Percentiles rank a stretch among this genome's conserved stretches.
Conservation (phyloP, 1,140 invertebrate genomes). For the Lineus longissimus region DNA sequence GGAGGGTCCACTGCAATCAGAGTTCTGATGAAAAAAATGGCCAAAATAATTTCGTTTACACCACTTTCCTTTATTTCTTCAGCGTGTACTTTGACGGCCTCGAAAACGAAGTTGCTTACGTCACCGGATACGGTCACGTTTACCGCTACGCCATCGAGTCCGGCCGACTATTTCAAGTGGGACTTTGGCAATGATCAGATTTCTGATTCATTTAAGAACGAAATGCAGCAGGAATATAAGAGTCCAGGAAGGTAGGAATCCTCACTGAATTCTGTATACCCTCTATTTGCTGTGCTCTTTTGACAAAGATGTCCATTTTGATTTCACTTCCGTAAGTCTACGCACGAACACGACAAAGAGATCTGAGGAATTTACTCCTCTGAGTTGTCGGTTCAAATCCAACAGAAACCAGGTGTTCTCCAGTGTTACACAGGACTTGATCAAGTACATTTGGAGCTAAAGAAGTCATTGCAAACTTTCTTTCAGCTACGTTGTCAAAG, state of each 20-base stretch:
- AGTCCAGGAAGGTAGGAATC: slow-evolving; percentile 19
- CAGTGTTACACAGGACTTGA: no score
- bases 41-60: neutral
- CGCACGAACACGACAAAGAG: no score
- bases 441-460: no score
- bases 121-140: neutral
- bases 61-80: neutral
- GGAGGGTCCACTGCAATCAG: no score
- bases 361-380: no score
- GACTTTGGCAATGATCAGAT: slow-evolving; percentile 11
- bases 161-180: slow-evolving; percentile 18
- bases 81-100: neutral
- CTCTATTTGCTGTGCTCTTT: no score
- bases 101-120: neutral
- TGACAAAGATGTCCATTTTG: no score
- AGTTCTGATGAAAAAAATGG: slow-evolving; percentile 2
- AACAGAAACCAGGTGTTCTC: no score
- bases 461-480: no score
- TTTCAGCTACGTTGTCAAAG: slow-evolving; percentile 20
- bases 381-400: no score
- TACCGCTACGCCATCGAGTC: neutral
- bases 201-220: neutral
- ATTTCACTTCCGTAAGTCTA: no score
- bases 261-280: no score
- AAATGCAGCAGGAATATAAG: neutral